These are phyloP conservation scores for Ondatra zibethicus DNA, from an alignment of 2,113 vertebrate species.

Conservation along the genomic window DNA sequence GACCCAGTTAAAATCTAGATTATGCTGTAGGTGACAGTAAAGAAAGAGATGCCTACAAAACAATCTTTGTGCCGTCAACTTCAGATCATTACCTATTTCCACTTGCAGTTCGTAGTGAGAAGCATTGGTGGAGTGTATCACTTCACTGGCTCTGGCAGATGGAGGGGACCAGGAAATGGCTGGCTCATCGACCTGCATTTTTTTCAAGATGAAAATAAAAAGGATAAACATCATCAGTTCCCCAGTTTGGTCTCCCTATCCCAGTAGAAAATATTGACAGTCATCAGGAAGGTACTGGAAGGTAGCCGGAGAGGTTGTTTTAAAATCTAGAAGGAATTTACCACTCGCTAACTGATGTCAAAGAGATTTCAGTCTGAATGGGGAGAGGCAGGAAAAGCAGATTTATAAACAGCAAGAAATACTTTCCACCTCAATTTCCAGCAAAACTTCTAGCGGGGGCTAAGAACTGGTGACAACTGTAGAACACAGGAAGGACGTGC, in stretches of 20 bases:
- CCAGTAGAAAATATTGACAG: not conserved
- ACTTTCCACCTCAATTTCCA: not conserved
- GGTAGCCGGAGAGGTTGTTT: not conserved
- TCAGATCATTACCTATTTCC: conserved; percentile 92
- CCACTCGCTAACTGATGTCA: not conserved
- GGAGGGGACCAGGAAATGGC: conserved; percentile 87
- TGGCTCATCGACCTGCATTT: conserved; percentile 89
- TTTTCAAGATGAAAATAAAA: conserved; percentile 58
- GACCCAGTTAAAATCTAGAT: not conserved
- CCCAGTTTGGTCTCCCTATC: not conserved
- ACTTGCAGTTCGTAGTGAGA: conserved; percentile 96
- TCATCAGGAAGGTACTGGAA: not conserved
- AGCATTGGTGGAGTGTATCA: conserved; percentile 88
- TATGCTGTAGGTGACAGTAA: not conserved
- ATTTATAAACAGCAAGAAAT: not conserved
- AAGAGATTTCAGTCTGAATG: not conserved
- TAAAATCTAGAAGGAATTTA: conserved; percentile 31
- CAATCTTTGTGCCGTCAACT: conserved; percentile 30
- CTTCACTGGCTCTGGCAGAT: conserved; percentile 85
- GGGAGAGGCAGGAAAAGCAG: not conserved
- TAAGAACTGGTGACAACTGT: not conserved
- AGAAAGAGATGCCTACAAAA: not conserved
- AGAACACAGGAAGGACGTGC: not conserved
- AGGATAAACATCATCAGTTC: not conserved
- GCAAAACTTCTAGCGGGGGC: conserved; percentile 6